These are phyloP conservation scores for Platysteira castanea DNA, from an alignment of 2,113 vertebrate genomes.

Conservation along the genomic window DNA sequence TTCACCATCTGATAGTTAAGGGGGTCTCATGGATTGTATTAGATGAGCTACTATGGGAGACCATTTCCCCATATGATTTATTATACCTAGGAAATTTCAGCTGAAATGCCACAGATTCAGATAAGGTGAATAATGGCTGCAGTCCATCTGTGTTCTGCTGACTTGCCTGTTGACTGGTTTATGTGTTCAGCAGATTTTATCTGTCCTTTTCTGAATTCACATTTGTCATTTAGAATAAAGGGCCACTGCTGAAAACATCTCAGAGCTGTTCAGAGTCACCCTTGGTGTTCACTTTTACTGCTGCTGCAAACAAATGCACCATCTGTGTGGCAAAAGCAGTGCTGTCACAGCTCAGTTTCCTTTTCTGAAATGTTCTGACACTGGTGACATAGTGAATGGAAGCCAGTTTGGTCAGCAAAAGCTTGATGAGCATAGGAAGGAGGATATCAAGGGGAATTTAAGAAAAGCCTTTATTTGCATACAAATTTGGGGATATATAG, in stretches of 20 bases:
- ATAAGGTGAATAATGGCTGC: constrained; percentile 12
- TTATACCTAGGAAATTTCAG: not conserved
- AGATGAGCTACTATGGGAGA: not conserved
- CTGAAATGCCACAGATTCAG: not conserved
- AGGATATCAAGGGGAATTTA: not conserved
- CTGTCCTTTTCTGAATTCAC: constrained; percentile 24
- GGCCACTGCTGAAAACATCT: constrained; percentile 19
- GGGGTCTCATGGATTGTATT: not conserved
- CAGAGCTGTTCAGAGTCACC: not conserved
- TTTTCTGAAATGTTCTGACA: not conserved
- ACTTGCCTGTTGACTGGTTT: constrained; percentile 34
- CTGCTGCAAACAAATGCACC: constrained; percentile 33
- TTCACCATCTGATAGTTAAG: not conserved
- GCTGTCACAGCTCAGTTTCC: constrained; percentile 28
- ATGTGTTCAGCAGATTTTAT: constrained; percentile 42
- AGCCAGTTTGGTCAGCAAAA: constrained; percentile 16
- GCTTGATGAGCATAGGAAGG: not conserved
- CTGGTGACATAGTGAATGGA: not conserved
- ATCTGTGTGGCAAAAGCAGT: constrained; percentile 10
- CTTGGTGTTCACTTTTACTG: not conserved
- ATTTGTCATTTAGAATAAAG: constrained; percentile 48
- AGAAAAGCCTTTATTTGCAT: not conserved
- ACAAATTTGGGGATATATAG: not conserved
- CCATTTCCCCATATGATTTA: not conserved
- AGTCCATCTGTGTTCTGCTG: not conserved